Base-by-base conservation (phyloP, 2,888 invertebrate species). In the Polyploca ridens region DNA sequence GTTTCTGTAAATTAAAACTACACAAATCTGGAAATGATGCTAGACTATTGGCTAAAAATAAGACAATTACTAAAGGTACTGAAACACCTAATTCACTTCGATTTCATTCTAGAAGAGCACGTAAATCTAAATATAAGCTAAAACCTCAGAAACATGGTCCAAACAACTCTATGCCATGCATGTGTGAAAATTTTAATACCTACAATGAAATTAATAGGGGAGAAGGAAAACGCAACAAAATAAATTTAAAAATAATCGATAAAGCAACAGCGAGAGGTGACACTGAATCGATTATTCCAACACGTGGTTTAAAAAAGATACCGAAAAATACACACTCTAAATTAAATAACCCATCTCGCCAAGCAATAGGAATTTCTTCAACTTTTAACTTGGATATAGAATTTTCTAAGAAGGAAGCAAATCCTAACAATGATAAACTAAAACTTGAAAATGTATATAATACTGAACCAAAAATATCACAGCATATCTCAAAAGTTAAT, bases 1-100 rank as follows among this genome's bases (percentile, higher is more conserved):
- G 63, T 64, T 67, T 63, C 63, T 59, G 11, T 38, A 62, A 54
- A 63, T 62, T 38, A 58, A 66, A 62, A 6, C 16, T 27, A 14
- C 62, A 62, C 58, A n/a, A 33, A 63, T 62, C 54, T 10, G 49
- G 49, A 49, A 49, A 49, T 49, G 16, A 49, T n/a, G 49, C 49
- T 49, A 49, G 7, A 49, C 7, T 14, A 14, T 16, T 14, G 10
- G 49, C 7, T 49, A 5, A 49, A 49, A 49, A 49, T 49, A 49
- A 49, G 6, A 16, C 5, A 5, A 7, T 6, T 46, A 14, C 13
- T 7, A n/a, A 49, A 49, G 16, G 49, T 14, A 49, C 49, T n/a
- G 49, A 49, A 16, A 49, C 49, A 5, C 49, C 49, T 3, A 49
- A 49, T 16, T 49, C 49, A 16, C 16, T 49, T n/a, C 6, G 16